Percentiles rank a stretch among this genome's conserved stretches.
These are phyloP conservation scores for Tenualosa thibaudeaui DNA, from an alignment of 2,797 vertebrate species.

Conservation along the genomic window DNA sequence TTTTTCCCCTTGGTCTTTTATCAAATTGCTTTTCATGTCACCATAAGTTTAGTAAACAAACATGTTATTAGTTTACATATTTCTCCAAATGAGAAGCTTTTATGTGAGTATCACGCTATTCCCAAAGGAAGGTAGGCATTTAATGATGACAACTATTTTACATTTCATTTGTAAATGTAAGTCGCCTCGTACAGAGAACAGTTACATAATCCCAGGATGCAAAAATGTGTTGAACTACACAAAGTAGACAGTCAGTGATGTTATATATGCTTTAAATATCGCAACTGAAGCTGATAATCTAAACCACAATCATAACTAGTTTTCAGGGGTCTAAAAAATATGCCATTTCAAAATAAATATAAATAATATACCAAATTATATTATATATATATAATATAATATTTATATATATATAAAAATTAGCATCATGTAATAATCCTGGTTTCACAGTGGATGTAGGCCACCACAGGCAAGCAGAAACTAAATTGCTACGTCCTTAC, in stretches of 20 bases:
- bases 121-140: background rate
- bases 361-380: too few relatives aligned
- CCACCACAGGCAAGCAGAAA: constrained; percentile 70
- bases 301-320: background rate
- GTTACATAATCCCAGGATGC: background rate
- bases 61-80: background rate
- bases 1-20: background rate
- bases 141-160: background rate
- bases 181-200: background rate
- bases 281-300: background rate
- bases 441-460: constrained; percentile 77
- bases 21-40: background rate
- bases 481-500: constrained; percentile 78
- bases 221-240: background rate
- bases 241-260: background rate
- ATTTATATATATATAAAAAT: constrained; percentile 65
- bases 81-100: background rate
- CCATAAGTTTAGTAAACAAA: constrained; percentile 14
- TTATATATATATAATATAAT: constrained; percentile 58
- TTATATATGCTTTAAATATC: background rate
- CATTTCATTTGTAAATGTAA: constrained; percentile 9
- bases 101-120: background rate
- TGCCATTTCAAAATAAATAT: constrained; percentile 53
- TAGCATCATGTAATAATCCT: constrained; percentile 78
- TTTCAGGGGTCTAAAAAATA: constrained; percentile 40